phyloP scores from a whole-genome alignment of 1,140 invertebrate species.

The Paramacrobiotus metropolitanus region DNA sequence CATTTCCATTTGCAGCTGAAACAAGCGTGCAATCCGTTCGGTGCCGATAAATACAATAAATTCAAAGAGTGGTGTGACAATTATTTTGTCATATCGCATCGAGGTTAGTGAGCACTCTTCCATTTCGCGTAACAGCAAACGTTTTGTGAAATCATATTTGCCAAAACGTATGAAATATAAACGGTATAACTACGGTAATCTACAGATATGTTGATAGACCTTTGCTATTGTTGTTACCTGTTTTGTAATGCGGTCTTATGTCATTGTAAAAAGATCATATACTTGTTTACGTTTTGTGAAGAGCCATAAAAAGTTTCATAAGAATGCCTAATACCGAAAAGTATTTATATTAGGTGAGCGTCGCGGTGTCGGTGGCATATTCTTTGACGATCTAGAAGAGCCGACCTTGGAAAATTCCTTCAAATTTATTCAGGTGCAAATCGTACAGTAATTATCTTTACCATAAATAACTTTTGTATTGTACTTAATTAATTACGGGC shows the following conservation, averaged over 20 bases:
- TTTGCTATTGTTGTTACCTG: too few relatives aligned
- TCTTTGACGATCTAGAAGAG: conserved; percentile 80
- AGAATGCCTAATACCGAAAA: not conserved
- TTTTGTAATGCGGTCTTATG: too few relatives aligned
- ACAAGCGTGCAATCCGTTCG: conserved; percentile 37
- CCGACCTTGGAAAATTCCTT: conserved; percentile 49
- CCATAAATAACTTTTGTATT: too few relatives aligned
- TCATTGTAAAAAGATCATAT: too few relatives aligned
- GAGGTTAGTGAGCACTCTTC: conserved; percentile 27
- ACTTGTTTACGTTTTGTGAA: not conserved
- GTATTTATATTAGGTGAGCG: conserved; percentile 48
- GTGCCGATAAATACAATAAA: conserved; percentile 47
- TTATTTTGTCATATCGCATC: conserved; percentile 66
- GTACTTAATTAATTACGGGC: not conserved
- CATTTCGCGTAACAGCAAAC: not conserved
- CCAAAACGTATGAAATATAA: not conserved
- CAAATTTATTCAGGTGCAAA: conserved; percentile 40
- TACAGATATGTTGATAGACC: too few relatives aligned
- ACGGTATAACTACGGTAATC: too few relatives aligned
- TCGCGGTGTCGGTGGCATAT: conserved; percentile 80
- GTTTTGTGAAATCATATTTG: not conserved
- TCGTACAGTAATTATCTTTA: too few relatives aligned
- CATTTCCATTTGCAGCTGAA: conserved; percentile 73
- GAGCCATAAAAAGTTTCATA: not conserved
- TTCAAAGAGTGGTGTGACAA: conserved; percentile 96